These are phyloP conservation scores for Dipodomys spectabilis DNA, from an alignment of 2,113 vertebrate species.

Conservation along the genomic window DNA sequence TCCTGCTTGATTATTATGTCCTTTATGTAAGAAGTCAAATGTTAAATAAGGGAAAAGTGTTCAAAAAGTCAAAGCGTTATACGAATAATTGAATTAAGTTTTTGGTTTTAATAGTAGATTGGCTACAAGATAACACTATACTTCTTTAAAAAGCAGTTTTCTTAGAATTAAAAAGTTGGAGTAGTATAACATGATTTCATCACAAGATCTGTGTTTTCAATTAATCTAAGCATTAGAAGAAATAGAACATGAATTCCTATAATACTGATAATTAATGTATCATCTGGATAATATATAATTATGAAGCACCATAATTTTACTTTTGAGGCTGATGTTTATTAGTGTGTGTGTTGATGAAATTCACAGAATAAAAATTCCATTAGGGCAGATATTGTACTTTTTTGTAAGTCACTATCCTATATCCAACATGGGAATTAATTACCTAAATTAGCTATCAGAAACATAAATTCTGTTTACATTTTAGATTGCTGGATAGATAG, in stretches of 20 bases:
- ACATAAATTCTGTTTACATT: background rate
- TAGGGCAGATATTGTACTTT: background rate
- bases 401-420: background rate
- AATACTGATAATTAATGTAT: constrained; percentile 49
- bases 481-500: background rate
- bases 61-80: background rate
- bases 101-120: background rate
- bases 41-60: background rate
- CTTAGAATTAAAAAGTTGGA: constrained; percentile 51
- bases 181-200: constrained; percentile 32
- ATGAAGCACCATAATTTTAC: background rate
- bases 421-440: constrained; percentile 13
- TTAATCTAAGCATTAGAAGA: constrained; percentile 22
- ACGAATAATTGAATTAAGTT: background rate
- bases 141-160: constrained; percentile 17
- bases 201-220: constrained; percentile 28
- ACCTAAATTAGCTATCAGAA: background rate
- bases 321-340: background rate
- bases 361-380: background rate
- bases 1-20: background rate
- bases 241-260: constrained; percentile 43
- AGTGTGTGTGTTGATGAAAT: background rate
- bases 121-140: background rate
- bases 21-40: background rate
- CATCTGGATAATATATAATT: constrained; percentile 21